Conservation (phyloP, 2,888 invertebrate species). For the Nysson spinosus region DNA sequence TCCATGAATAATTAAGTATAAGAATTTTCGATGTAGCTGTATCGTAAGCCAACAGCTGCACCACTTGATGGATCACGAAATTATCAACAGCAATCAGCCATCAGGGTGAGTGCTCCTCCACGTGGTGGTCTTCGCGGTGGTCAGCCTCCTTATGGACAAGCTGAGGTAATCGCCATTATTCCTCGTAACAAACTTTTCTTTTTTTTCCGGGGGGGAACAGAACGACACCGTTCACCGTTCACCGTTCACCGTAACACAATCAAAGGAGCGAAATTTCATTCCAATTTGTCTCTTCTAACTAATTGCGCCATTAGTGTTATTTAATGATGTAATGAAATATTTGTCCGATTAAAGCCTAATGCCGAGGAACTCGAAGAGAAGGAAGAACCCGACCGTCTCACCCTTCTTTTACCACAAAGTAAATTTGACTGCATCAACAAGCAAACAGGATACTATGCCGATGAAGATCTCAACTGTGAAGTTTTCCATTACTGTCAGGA, state of each 20-base stretch:
- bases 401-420: constrained; percentile 87
- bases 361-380: constrained; percentile 83
- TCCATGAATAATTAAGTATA: not conserved
- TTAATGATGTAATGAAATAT: no score
- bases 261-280: no score
- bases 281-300: no score
- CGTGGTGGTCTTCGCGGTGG: constrained; percentile 57
- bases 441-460: constrained; percentile 94
- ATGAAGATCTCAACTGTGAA: constrained; percentile 91
- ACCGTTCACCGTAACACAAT: no score
- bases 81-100: constrained; percentile 50
- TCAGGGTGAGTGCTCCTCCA: constrained; percentile 56
- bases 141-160: constrained; percentile 55
- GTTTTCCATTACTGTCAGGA: constrained; percentile 97
- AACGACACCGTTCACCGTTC: no score
- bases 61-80: constrained; percentile 54
- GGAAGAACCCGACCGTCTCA: constrained; percentile 91
- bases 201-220: no score
- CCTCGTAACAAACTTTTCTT: not conserved
- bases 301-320: no score
- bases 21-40: constrained; percentile 51
- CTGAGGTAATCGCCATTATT: constrained; percentile 50
- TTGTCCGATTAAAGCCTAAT: constrained; percentile 24
- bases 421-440: constrained; percentile 89
- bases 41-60: constrained; percentile 63